Conservation (phyloP, 2,888 invertebrate genomes). For the Apotomis turbidana region DNA sequence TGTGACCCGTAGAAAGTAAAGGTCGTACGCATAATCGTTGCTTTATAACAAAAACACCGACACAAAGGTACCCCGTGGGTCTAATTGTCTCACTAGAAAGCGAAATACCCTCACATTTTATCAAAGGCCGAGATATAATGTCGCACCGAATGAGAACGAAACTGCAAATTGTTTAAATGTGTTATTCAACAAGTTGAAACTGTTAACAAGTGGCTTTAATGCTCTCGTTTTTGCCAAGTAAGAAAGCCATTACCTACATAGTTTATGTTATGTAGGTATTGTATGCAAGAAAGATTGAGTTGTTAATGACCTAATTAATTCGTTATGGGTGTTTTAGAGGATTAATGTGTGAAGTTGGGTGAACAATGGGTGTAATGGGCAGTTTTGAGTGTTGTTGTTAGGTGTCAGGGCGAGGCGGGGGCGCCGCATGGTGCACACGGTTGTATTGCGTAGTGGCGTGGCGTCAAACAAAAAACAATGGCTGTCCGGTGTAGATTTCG, state of each 20-base stretch:
- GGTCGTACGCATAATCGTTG: slow-evolving; percentile 64
- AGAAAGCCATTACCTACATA: slow-evolving; percentile 31
- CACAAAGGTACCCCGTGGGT: slow-evolving; percentile 55
- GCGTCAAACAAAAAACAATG: too few species aligned
- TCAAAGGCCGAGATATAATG: slow-evolving; percentile 34
- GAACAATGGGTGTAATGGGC: slow-evolving; percentile 26
- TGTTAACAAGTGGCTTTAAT: slow-evolving; percentile 30
- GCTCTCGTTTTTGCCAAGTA: slow-evolving; percentile 35
- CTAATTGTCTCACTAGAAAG: slow-evolving; percentile 61
- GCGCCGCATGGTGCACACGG: not conserved
- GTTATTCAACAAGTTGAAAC: slow-evolving; percentile 32
- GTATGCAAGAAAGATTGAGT: slow-evolving; percentile 31
- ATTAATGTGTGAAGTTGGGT: slow-evolving; percentile 31
- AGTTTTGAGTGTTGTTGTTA: slow-evolving; percentile 6
- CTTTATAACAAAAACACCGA: slow-evolving; percentile 59
- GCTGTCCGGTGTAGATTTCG: too few species aligned
- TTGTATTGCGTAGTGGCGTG: not conserved
- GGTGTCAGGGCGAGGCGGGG: slow-evolving; percentile 11
- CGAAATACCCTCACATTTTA: slow-evolving; percentile 55
- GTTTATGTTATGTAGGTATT: slow-evolving; percentile 34
- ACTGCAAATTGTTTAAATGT: slow-evolving; percentile 35
- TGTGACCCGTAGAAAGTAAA: slow-evolving; percentile 63
- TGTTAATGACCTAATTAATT: slow-evolving; percentile 31
- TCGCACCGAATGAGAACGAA: slow-evolving; percentile 40
- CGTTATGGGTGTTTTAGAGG: slow-evolving; percentile 20